Conservation (phyloP, 2,888 invertebrate genomes). For the Deroplatys truncata region DNA sequence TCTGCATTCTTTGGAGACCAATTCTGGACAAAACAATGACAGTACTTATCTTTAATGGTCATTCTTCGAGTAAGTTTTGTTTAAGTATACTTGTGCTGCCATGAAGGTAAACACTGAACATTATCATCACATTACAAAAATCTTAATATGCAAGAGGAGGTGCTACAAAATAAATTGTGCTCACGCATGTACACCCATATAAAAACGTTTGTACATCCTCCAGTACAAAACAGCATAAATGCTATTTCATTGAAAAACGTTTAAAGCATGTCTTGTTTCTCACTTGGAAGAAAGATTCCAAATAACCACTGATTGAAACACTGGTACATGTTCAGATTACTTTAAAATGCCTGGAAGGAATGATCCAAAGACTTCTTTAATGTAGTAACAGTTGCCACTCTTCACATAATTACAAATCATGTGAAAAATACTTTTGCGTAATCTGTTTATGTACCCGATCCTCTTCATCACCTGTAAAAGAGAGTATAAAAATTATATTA, state of each 20-base stretch:
- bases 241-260: neutral
- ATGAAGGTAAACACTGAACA: neutral
- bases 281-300: neutral
- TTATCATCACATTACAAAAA: neutral
- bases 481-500: neutral
- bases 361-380: neutral
- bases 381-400: neutral
- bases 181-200: neutral
- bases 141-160: neutral
- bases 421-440: neutral
- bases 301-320: neutral
- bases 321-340: neutral
- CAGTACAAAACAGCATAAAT: no score
- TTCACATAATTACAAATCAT: neutral
- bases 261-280: neutral
- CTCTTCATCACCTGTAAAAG: neutral
- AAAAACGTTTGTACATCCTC: neutral
- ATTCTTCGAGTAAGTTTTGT: neutral
- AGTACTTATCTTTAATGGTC: neutral
- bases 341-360: neutral
- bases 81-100: neutral
- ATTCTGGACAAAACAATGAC: neutral
- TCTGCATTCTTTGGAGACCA: neutral
- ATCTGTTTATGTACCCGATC: neutral
- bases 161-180: neutral